Conservation (phyloP, 2,113 vertebrate species). For the Amphiprion ocellaris region DNA sequence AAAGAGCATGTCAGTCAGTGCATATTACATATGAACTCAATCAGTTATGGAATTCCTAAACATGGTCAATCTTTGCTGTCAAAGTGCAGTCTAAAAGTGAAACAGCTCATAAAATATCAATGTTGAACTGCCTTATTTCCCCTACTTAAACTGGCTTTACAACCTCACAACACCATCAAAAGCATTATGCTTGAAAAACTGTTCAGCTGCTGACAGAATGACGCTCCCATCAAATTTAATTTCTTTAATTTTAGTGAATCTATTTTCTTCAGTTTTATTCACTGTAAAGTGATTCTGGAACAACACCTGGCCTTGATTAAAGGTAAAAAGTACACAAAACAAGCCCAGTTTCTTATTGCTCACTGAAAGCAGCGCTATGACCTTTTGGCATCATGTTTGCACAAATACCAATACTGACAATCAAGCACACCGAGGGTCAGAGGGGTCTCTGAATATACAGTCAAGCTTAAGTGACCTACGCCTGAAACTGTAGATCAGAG, state of each 20-base stretch:
- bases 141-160: not conserved
- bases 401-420: not conserved
- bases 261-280: not conserved
- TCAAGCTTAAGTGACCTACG: not conserved
- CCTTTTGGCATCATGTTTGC: not conserved
- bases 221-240: not conserved
- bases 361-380: not conserved
- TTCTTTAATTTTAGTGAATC: not conserved
- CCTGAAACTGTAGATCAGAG: too few species aligned
- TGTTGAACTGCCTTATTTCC: not conserved
- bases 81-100: not conserved
- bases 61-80: not conserved
- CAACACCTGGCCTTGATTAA: slow-evolving; percentile 1
- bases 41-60: not conserved
- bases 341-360: not conserved
- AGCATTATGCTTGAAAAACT: not conserved
- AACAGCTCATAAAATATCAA: not conserved
- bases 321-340: too few species aligned
- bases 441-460: not conserved
- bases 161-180: not conserved
- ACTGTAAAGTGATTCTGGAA: not conserved
- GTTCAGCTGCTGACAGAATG: not conserved
- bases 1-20: not conserved
- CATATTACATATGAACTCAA: not conserved
- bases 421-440: not conserved